Percentiles rank a stretch among this genome's conserved stretches.
phyloP scores from a whole-genome alignment of 2,113 vertebrate genomes.

The Psettodes erumei region DNA sequence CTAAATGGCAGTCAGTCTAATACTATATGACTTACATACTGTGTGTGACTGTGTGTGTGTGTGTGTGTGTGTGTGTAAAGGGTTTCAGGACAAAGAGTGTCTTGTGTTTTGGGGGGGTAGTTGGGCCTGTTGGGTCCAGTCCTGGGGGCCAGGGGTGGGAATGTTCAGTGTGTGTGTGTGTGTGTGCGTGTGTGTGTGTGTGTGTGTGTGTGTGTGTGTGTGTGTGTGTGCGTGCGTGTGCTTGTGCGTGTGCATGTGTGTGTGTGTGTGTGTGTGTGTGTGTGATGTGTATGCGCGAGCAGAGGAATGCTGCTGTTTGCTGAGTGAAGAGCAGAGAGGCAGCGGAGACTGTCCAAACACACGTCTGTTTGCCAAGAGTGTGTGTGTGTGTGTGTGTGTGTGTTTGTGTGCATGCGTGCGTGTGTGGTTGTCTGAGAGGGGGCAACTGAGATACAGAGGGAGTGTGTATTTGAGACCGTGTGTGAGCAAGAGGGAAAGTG shows the following conservation, averaged over 20 bases:
- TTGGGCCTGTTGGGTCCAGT: slow-evolving; percentile 75
- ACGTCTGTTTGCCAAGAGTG: slow-evolving; percentile 69
- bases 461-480: slow-evolving; percentile 30
- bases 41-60: slow-evolving; percentile 37
- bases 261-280: slow-evolving; percentile 34
- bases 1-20: slow-evolving; percentile 51
- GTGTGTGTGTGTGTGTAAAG: slow-evolving; percentile 36
- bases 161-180: slow-evolving; percentile 29
- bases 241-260: slow-evolving; percentile 33
- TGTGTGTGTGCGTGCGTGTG: slow-evolving; percentile 28
- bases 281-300: slow-evolving; percentile 44
- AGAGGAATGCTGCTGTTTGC: slow-evolving; percentile 79
- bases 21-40: slow-evolving; percentile 61
- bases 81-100: slow-evolving; percentile 75
- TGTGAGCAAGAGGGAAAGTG: slow-evolving; percentile 45
- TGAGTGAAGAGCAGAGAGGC: slow-evolving; percentile 76
- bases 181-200: slow-evolving; percentile 38
- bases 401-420: no score
- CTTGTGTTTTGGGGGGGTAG: slow-evolving; percentile 73
- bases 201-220: slow-evolving; percentile 41
- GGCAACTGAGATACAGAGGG: slow-evolving; percentile 22
- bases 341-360: slow-evolving; percentile 78
- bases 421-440: no score
- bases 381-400: slow-evolving; percentile 40
- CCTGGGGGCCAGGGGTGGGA: slow-evolving; percentile 76